phyloP scores from a whole-genome alignment of 2,888 invertebrate species.

The Synergus itoensis region DNA sequence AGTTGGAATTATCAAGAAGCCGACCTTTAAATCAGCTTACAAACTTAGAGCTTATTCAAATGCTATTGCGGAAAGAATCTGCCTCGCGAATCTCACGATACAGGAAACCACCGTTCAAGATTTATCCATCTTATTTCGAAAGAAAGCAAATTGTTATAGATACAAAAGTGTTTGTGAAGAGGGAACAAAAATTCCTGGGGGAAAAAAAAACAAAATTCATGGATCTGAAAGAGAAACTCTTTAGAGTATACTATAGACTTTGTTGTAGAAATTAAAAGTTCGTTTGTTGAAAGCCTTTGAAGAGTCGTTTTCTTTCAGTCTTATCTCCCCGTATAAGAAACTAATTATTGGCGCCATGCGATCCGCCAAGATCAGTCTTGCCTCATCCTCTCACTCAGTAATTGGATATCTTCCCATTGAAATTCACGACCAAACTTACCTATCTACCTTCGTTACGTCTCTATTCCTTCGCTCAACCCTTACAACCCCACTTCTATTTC shows the following conservation, averaged over 20 bases:
- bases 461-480: constrained; percentile 33
- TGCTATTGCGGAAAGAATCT: not conserved
- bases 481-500: constrained; percentile 11
- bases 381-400: constrained; percentile 44
- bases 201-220: too few relatives aligned
- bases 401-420: constrained; percentile 57
- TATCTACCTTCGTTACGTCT: constrained; percentile 44
- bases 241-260: not conserved
- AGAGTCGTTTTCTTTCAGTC: constrained; percentile 28
- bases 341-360: constrained; percentile 27
- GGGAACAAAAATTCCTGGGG: too few relatives aligned
- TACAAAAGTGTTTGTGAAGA: not conserved
- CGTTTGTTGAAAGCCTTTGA: constrained; percentile 19
- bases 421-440: constrained; percentile 55
- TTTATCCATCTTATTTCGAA: not conserved
- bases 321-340: constrained; percentile 15
- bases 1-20: not conserved
- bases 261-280: constrained; percentile 29
- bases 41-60: constrained; percentile 10
- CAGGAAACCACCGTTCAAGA: not conserved
- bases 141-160: not conserved
- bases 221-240: constrained; percentile 6
- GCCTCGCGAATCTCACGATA: not conserved
- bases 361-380: constrained; percentile 45
- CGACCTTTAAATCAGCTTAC: constrained; percentile 1